A percentile compares a stretch with the other conserved stretches of the same genome.
These are phyloP conservation scores for Hemithea aestivaria DNA, from an alignment of 2,888 invertebrate genomes.

Conservation along the genomic window DNA sequence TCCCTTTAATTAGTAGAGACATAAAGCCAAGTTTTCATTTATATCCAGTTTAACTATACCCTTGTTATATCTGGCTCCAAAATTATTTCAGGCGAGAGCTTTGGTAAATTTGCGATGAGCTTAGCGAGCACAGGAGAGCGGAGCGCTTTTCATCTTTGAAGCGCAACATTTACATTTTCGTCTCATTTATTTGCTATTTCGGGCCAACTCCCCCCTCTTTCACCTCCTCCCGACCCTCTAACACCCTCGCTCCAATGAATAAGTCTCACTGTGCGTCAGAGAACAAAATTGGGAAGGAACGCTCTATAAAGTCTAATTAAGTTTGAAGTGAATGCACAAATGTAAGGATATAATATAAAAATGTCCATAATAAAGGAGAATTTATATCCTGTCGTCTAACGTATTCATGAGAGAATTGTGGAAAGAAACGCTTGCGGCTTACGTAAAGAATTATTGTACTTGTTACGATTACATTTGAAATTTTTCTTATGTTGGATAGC, in stretches of 20 bases:
- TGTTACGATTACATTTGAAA: conserved; percentile 11
- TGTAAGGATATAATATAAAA: conserved; percentile 73
- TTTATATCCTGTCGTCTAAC: conserved; percentile 43
- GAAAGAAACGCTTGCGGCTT: conserved; percentile 20
- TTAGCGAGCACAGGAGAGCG: conserved; percentile 72
- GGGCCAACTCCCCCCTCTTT: conserved; percentile 56
- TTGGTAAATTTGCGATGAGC: conserved; percentile 77
- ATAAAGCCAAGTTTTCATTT: conserved; percentile 36
- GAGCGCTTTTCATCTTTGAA: conserved; percentile 77
- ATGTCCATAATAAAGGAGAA: conserved; percentile 52
- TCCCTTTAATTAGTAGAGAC: conserved; percentile 36
- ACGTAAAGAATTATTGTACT: conserved; percentile 9
- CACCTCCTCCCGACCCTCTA: conserved; percentile 36
- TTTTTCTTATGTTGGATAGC: conserved; percentile 11
- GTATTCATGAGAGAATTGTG: conserved; percentile 26
- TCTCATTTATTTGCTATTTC: conserved; percentile 80
- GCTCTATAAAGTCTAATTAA: conserved; percentile 79
- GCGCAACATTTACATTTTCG: conserved; percentile 80
- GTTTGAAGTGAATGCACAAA: conserved; percentile 75
- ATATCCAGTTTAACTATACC: conserved; percentile 37
- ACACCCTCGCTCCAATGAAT: conserved; percentile 67
- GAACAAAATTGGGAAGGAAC: conserved; percentile 76
- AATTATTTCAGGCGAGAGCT: conserved; percentile 75
- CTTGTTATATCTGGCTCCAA: conserved; percentile 64
- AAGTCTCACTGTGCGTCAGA: conserved; percentile 73